These are phyloP conservation scores for Tarsius wallacei DNA, from an alignment of 2,797 vertebrate genomes.

Conservation along the genomic window DNA sequence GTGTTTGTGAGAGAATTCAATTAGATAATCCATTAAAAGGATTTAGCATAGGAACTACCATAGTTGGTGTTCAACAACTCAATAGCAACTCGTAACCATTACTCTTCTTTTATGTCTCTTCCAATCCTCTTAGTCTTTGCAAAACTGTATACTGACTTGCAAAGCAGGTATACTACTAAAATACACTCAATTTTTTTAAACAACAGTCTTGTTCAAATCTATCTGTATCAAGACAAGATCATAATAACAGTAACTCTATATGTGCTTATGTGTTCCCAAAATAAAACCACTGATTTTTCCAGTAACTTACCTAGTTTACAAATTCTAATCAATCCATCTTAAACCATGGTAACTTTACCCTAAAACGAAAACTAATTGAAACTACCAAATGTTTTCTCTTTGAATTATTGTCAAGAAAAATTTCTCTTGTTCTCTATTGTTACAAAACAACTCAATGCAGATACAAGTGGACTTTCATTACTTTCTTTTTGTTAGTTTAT, in stretches of 20 bases:
- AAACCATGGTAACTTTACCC: background rate
- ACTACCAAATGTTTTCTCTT: slow-evolving; percentile 30
- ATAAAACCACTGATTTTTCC: background rate
- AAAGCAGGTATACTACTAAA: slow-evolving; percentile 1
- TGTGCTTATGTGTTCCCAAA: background rate
- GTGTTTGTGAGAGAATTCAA: slow-evolving; percentile 18
- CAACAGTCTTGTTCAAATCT: background rate
- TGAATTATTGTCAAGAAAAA: slow-evolving; percentile 33
- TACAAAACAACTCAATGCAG: slow-evolving; percentile 7
- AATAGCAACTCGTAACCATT: background rate
- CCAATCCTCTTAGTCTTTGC: background rate
- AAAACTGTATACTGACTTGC: background rate
- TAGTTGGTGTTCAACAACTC: background rate
- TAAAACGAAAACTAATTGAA: slow-evolving; percentile 34
- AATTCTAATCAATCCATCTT: slow-evolving; percentile 29
- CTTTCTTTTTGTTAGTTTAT: slow-evolving; percentile 23
- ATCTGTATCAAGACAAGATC: background rate
- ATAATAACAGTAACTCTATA: background rate
- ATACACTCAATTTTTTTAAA: background rate
- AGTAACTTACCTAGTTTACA: background rate
- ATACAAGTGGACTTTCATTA: background rate
- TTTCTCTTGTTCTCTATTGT: slow-evolving; percentile 41
- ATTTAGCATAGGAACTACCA: slow-evolving; percentile 7
- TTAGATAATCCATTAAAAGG: slow-evolving; percentile 41
- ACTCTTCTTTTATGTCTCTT: background rate